Evolutionary conservation across 2,888 invertebrate genomes (phyloP), one percentile per base, ranked within the genome.

Genomic region (Thelaira solivaga): DNA sequence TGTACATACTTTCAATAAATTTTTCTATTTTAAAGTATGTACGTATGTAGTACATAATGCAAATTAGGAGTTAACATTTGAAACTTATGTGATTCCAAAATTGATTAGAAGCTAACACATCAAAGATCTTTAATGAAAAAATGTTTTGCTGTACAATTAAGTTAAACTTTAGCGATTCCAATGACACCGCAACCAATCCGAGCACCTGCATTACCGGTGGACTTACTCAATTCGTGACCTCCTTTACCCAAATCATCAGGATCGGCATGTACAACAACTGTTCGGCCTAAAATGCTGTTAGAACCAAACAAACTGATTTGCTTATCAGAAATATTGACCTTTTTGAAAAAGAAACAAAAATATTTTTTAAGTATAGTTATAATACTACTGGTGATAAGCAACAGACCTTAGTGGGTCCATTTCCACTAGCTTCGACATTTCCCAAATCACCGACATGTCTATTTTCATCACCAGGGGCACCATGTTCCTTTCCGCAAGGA

Each of bases 361-460:
- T 47, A 39, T 4, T 39, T 8, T 45, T 45, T 10, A 26, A n/a
- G 36, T 26, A 39, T 13, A n/a, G 1, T 6, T 16, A n/a, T 13
- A 13, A 39, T 6, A 7, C 13, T 1, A 4, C 2, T 1, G 13
- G 6, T 39, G 5, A 39, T 16, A 13, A 16, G n/a, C n/a, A n/a
- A 53, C 49, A 62, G 81, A 89, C 91, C 86, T 93, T 93, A 22
- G 93, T 93, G 1, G 92, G 90, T 0, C 94, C 94, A 82, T 91
- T 90, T 3, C 83, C 87, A 18, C 90, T 90, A 18, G 94, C 93
- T 80, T 91, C 91, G 43, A 97, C 91, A 86, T 97, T 96, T 71
- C 97, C 97, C 79, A 98, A 91, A 88, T 98, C 98, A 0, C 98
- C 98, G 49, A 94, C 93, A 88, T 98, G 98, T 77, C 98, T 93